Evolutionary conservation across 92 coral and sea anemone species (phyloP), one percentile per base, ranked within the genome.

Genomic region (Zoanthus sansibaricus): DNA sequence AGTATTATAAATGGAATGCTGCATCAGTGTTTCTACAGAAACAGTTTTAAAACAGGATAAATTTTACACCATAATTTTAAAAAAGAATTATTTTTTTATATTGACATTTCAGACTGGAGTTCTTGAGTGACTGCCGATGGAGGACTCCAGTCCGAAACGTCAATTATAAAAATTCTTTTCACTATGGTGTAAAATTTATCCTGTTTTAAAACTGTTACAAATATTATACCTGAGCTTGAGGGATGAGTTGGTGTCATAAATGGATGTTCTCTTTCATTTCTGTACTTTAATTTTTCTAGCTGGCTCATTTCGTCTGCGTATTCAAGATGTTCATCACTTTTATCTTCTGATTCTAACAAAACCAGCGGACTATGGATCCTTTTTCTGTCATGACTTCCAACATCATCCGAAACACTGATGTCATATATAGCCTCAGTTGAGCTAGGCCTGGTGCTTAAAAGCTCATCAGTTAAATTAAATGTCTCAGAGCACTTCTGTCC

Each of bases 171-270:
- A 15, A 11, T 56, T 9, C 17, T 56, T 8, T 15, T 56, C 13
- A 2, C n/a, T 4, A 56, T 56, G 7, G 0, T 11, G 3, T 11
- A 16, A 56, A 9, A 3, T 12, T 56, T 56, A 5, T 3, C 64
- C 0, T 4, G 15, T 56, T 56, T 56, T 56, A 11, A 16, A 8
- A 55, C 18, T 33, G 16, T 25, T 1, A 3, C 16, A 61, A 31
- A 21, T 25, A 13, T 37, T 56, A 25, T 25, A 67, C 37, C 61
- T 20, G 73, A 42, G 25, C 21, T 71, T 64, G 85, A 45, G 6
- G 75, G 85, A 67, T 80, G 85, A 10, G 75, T 46, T 20, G 85
- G 85, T 9, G 85, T 80, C 85, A 80, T 80, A 16, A 80, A 80
- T 46, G 85, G 75, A 20, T 80, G 85, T 15, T 66, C 85, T 67